Percentiles rank a stretch among this genome's conserved stretches.
phyloP scores from a whole-genome alignment of 2,797 vertebrate genomes.

The Peromyscus nudipes region DNA sequence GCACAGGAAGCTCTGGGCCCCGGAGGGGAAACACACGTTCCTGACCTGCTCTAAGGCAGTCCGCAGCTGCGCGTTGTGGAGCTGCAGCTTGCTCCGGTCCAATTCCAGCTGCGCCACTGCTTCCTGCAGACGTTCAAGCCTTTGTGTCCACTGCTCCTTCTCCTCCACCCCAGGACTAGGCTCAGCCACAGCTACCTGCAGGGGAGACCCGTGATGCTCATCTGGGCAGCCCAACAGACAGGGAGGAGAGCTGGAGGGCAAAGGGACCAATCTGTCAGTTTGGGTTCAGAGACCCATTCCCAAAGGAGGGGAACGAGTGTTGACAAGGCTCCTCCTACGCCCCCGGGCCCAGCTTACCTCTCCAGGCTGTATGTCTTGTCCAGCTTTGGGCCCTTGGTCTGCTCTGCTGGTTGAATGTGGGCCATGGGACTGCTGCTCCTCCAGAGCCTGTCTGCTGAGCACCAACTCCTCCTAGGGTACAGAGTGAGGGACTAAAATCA shows the following conservation, averaged over 20 bases:
- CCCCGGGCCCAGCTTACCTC: constrained; percentile 44
- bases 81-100: constrained; percentile 81
- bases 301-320: not conserved
- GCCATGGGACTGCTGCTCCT: constrained; percentile 57
- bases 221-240: not conserved
- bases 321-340: not conserved
- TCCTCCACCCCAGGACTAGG: constrained; percentile 69
- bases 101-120: constrained; percentile 85
- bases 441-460: constrained; percentile 71
- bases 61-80: constrained; percentile 81
- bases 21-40: not conserved
- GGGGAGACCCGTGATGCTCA: not conserved
- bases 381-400: not conserved
- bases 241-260: not conserved
- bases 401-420: not conserved
- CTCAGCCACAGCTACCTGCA: constrained; percentile 74
- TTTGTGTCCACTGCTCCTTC: constrained; percentile 75
- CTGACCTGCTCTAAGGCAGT: constrained; percentile 82
- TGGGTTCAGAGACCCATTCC: not conserved
- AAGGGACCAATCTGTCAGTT: not conserved
- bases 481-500: not conserved
- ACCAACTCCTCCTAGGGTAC: constrained; percentile 44
- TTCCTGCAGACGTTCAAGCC: constrained; percentile 83
- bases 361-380: not conserved
- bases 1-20: not conserved